These are phyloP conservation scores for Allobates femoralis DNA, from an alignment of 2,797 vertebrate genomes.

Conservation along the genomic window DNA sequence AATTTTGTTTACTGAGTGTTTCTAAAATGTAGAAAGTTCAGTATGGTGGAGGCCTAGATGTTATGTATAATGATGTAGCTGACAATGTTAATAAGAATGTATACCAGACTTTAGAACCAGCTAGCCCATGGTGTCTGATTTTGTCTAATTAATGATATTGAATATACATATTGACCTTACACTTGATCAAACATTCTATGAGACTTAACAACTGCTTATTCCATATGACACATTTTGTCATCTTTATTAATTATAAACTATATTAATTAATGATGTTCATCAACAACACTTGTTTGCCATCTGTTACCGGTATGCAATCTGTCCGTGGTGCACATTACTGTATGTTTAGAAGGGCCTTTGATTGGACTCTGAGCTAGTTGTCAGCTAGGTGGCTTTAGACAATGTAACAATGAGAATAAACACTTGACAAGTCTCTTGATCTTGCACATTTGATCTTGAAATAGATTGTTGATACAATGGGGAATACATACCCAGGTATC, in stretches of 20 bases:
- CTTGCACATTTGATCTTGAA: constrained; percentile 3
- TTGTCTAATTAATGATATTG: not conserved
- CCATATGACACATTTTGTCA: constrained; percentile 11
- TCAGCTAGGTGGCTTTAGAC: not conserved
- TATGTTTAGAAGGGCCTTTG: not conserved
- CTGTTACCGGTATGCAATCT: constrained; percentile 2
- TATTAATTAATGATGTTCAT: constrained; percentile 28
- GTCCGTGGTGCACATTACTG: not conserved
- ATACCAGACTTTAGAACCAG: not conserved
- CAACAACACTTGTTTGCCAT: constrained; percentile 8
- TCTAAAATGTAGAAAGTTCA: not conserved
- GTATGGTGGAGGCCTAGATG: not conserved
- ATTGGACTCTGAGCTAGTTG: not conserved
- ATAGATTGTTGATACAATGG: not conserved
- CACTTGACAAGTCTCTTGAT: constrained; percentile 23
- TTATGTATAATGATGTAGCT: not conserved
- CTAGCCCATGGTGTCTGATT: not conserved
- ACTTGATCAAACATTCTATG: constrained; percentile 11
- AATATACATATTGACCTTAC: constrained; percentile 13
- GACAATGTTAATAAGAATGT: not conserved
- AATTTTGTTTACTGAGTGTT: no score
- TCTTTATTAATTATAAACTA: constrained; percentile 23
- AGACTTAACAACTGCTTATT: constrained; percentile 10
- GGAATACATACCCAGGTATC: not conserved
- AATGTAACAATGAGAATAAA: not conserved